Conservation (phyloP, 2,888 invertebrate genomes). For the Protophormia terraenovae region DNA sequence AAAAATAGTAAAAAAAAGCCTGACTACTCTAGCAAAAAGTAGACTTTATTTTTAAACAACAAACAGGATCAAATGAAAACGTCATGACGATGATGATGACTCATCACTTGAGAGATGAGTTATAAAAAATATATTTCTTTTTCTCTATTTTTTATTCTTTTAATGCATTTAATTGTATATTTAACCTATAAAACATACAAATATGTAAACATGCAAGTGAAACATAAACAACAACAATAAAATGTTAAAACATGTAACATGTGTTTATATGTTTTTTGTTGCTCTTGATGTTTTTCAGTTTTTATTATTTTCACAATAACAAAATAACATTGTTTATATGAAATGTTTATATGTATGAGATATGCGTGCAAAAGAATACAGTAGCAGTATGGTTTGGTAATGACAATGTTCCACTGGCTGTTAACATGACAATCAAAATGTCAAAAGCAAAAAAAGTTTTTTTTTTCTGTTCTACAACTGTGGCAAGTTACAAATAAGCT, state of each 20-base stretch:
- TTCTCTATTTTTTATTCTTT: too few relatives aligned
- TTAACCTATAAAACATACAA: not conserved
- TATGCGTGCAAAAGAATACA: not conserved
- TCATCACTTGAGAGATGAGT: not conserved
- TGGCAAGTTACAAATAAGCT: not conserved
- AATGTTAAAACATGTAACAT: slow-evolving; percentile 36
- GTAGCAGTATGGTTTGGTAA: slow-evolving; percentile 40
- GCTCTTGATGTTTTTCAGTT: too few relatives aligned
- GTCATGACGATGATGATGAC: not conserved
- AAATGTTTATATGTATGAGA: not conserved
- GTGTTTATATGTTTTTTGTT: not conserved
- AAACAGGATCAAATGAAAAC: not conserved
- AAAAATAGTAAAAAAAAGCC: too few relatives aligned
- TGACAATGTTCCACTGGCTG: slow-evolving; percentile 59
- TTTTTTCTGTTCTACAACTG: not conserved
- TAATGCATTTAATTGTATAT: not conserved
- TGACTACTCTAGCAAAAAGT: too few relatives aligned
- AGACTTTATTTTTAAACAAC: not conserved
- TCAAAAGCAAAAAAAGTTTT: slow-evolving; percentile 42
- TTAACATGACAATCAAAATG: slow-evolving; percentile 62
- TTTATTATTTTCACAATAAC: not conserved
- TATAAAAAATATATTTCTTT: not conserved
- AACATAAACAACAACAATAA: slow-evolving; percentile 21
- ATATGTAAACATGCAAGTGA: too few relatives aligned
- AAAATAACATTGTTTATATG: slow-evolving; percentile 16